Conservation (phyloP, 2,888 invertebrate species). For the Tillus elongatus region DNA sequence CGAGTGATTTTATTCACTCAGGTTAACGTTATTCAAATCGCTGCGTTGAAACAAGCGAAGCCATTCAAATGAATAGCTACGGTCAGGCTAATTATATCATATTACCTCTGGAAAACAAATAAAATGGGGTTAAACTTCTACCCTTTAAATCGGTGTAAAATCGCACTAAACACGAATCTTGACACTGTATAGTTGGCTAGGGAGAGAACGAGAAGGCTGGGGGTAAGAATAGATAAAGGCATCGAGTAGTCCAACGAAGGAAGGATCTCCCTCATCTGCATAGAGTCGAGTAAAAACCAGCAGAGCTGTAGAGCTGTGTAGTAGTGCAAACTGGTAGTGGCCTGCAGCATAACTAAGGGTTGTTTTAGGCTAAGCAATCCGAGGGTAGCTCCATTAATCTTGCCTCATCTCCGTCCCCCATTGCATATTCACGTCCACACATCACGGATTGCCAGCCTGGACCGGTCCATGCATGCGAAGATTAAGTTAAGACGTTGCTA, state of each 20-base stretch:
- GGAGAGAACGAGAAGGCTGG: too few relatives aligned
- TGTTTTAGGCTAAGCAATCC: slow-evolving; percentile 39
- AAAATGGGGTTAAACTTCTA: not conserved
- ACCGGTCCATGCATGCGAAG: slow-evolving; percentile 36
- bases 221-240: not conserved
- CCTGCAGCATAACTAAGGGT: slow-evolving; percentile 38
- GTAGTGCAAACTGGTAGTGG: slow-evolving; percentile 27
- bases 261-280: slow-evolving; percentile 14
- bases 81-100: not conserved
- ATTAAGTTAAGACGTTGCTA: slow-evolving; percentile 32
- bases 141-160: slow-evolving; percentile 2
- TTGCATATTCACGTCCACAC: slow-evolving; percentile 45
- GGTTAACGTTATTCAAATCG: too few relatives aligned
- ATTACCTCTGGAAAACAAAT: not conserved
- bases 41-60: too few relatives aligned
- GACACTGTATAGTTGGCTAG: too few relatives aligned
- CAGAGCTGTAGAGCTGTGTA: slow-evolving; percentile 2
- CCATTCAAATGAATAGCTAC: too few relatives aligned
- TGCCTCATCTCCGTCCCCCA: slow-evolving; percentile 41
- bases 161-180: not conserved
- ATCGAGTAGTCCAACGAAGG: slow-evolving; percentile 1
- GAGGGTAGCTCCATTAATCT: slow-evolving; percentile 42
- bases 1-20: too few relatives aligned
- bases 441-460: slow-evolving; percentile 37
- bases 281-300: slow-evolving; percentile 14